Evolutionary conservation across 2,113 vertebrate species (phyloP).

Genomic region (Jacana jacana): DNA sequence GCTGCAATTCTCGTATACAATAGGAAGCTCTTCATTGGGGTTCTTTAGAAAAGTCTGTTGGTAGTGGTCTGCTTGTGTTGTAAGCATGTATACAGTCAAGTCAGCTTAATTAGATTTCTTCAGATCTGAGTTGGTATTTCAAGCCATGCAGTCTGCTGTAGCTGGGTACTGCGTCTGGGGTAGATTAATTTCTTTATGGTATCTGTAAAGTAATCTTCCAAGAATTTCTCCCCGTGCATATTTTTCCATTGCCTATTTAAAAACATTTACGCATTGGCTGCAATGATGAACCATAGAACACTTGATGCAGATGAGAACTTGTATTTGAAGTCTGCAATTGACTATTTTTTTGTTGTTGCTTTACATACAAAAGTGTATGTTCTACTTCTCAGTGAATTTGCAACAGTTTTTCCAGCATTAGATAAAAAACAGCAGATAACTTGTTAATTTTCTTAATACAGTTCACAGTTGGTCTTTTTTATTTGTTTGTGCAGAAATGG

Average conservation of each 20-base stretch:
- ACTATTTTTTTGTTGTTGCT: background rate
- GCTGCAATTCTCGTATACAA: background rate
- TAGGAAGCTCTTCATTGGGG: background rate
- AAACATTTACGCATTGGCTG: background rate
- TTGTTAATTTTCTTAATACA: background rate
- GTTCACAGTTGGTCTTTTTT: background rate
- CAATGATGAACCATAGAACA: background rate
- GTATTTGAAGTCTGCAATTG: background rate
- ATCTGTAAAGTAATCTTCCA: background rate
- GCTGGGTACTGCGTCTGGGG: background rate
- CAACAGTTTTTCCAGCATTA: background rate
- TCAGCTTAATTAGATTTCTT: background rate
- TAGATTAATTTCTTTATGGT: background rate
- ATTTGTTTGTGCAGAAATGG: background rate
- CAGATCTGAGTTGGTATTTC: background rate
- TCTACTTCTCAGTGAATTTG: background rate
- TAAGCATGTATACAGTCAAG: background rate
- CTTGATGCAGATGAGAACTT: background rate
- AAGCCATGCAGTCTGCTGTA: background rate
- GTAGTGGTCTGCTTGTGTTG: background rate
- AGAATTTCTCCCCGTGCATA: fast-evolving
- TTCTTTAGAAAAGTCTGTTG: background rate
- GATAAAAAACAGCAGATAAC: background rate
- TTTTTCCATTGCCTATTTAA: background rate
- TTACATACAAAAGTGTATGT: background rate